Evolutionary conservation across 53 echinoderm and acorn worm genomes (phyloP).

Genomic region (Actinopyga echinites): DNA sequence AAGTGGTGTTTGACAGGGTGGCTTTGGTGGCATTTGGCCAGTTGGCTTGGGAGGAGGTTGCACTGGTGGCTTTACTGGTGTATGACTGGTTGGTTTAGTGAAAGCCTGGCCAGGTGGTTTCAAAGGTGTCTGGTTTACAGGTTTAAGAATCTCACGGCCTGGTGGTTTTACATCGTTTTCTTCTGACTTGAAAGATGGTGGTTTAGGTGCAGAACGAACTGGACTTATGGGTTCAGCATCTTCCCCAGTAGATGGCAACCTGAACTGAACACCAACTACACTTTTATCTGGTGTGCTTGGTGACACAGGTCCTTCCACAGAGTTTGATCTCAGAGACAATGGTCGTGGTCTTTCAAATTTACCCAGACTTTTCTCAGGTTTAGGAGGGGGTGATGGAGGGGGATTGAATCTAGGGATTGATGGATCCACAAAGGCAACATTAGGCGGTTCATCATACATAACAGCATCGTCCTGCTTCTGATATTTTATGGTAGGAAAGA

Average conservation of each 20-base stretch:
- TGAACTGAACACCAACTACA: background rate
- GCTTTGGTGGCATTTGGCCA: background rate
- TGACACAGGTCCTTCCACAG: background rate
- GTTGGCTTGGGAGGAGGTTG: conserved; percentile 14
- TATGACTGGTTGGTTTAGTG: background rate
- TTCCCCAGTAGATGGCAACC: background rate
- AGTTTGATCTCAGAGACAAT: background rate
- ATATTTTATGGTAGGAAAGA: background rate
- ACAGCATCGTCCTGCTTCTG: conserved; percentile 9
- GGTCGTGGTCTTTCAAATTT: no score
- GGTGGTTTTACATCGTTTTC: background rate
- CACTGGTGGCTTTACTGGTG: background rate
- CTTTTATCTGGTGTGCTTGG: background rate
- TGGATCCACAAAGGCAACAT: conserved; percentile 28
- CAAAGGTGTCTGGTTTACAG: background rate
- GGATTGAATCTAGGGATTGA: conserved; percentile 1
- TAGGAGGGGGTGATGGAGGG: conserved; percentile 5
- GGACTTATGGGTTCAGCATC: background rate
- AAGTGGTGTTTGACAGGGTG: background rate
- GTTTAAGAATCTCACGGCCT: background rate
- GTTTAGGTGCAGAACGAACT: background rate
- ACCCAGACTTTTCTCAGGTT: background rate
- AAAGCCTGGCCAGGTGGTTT: conserved; percentile 13
- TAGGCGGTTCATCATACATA: conserved; percentile 25
- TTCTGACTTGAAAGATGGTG: background rate